phyloP scores from a whole-genome alignment of 2,888 invertebrate genomes.

The Tryphoninae sp. region DNA sequence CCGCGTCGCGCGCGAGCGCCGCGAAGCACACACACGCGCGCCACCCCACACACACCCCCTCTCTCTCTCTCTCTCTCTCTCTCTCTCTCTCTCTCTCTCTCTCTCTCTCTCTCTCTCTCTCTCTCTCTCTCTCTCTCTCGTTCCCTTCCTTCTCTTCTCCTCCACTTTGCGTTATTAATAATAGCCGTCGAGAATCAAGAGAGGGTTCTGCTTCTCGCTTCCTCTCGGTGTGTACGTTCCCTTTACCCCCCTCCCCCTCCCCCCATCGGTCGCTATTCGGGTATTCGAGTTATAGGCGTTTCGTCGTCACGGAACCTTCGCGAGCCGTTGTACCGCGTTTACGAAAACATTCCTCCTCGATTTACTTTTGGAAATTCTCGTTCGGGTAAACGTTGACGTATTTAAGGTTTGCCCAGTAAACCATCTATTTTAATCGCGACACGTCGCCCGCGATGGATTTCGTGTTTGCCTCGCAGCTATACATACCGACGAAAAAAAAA shows the following conservation, averaged over 20 bases:
- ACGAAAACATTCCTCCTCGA: slow-evolving; percentile 80
- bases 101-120: slow-evolving; percentile 48
- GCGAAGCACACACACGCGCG: too few species aligned
- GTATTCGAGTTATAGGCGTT: slow-evolving; percentile 75
- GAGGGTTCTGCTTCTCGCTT: slow-evolving; percentile 41
- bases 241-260: slow-evolving; percentile 26
- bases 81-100: too few species aligned
- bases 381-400: slow-evolving; percentile 79
- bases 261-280: slow-evolving; percentile 59
- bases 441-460: slow-evolving; percentile 31
- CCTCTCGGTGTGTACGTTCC: slow-evolving; percentile 38
- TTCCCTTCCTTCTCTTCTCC: slow-evolving; percentile 51
- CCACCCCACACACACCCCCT: too few species aligned
- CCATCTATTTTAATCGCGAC: slow-evolving; percentile 77
- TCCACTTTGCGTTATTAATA: slow-evolving; percentile 74
- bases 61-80: too few species aligned
- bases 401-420: slow-evolving; percentile 80
- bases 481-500: slow-evolving; percentile 24
- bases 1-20: too few species aligned
- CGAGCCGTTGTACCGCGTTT: slow-evolving; percentile 70
- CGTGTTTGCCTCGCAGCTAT: slow-evolving; percentile 16
- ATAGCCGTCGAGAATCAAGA: slow-evolving; percentile 65
- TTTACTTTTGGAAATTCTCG: slow-evolving; percentile 80
- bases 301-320: slow-evolving; percentile 70
- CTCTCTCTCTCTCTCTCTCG: neutral